Base-by-base conservation (phyloP, 2,113 vertebrate species). In the Chaetodon auriga region DNA sequence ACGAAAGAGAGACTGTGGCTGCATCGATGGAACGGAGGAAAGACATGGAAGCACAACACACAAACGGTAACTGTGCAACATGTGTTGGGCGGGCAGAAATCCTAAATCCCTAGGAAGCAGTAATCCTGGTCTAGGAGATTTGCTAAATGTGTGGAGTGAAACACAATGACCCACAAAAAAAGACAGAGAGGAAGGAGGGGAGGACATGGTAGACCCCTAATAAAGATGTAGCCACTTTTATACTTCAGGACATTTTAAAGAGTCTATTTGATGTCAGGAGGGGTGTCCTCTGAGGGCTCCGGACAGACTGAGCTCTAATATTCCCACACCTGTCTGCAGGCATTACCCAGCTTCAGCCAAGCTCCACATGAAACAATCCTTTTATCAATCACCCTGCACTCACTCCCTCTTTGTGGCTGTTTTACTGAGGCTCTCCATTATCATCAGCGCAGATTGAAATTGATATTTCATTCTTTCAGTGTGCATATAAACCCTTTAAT, bases 91-190 rank as follows among this genome's bases (percentile, higher is more conserved):
- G 68, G 93, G 92, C 78, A 92, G 92, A 93, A 95, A 95, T 92
- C 93, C 94, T 95, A 97, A 97, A 97, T 96, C 97, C 96, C 90
- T 89, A 75, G 79, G 71, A 87, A 76, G 90, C 64, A 25, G 87
- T 98, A 97, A 98, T 97, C 97, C 97, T 84, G 87, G 93, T 92
- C 91, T 0, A 43, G 82, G 86, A 96, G 97, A 97, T 97, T 98
- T 96, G 78, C 86, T 75, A 54, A 85, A 89, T 82, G 69, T 79
- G 83, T 78, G 30, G 75, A 82, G 57, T 73, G 84, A 61, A 38
- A 84, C 45, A 7, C 74, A 84, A 4, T 76, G 88, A 90, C 70
- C 74, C 43, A 70, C 64, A 75, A 76, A 58, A 58, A 63, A 75
- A 35, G 38, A 41, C 41, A n/a, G 25, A 53, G 23, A 53, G 68